Base-by-base conservation (phyloP, 2,797 vertebrate species). In the Helicolenus hilgendorfi region DNA sequence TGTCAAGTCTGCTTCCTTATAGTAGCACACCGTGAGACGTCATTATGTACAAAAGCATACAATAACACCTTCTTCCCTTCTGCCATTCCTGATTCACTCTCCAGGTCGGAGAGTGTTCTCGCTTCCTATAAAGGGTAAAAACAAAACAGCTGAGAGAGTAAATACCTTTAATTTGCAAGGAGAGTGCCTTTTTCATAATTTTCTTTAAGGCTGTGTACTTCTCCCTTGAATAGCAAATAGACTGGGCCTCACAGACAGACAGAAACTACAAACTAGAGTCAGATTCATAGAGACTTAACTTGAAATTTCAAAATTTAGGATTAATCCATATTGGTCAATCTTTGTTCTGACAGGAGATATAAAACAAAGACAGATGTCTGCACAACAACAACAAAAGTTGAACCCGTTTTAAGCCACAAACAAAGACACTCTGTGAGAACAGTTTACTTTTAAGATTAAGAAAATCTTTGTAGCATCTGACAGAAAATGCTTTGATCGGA, bases 201-300 rank as follows among this genome's bases (percentile, higher is more conserved):
- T 87, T 27, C 76, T 81, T 82, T 56, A 35, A n/a, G 72, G 82
- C 55, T 33, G 55, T 36, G 58, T 4, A 29, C 18, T 13, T 77
- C 35, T 58, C 20, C 24, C 33, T 26, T 74, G 75, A 89, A 92
- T 85, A 64, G 64, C 64, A 90, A 94, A 77, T 6, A 85, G 69
- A 63, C 56, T 4, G 13, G 36, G 67, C 36, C 70, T 36, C 45
- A 56, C 22, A 60, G 27, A 70, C 36, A 35, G 33, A 53, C 71
- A 60, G 20, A 24, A 38, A 72, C 31, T 35, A 49, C 45, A 49
- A 49, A 49, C 45, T 15, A 59, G 72, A 63, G 20, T 27, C 10
- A 2, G 4, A 53, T 27, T 83, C 31, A 59, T 3, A 20, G 31
- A 49, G 11, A 72, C 13, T 49, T 83, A n/a, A 9, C 2, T 29